phyloP scores from a whole-genome alignment of 2,113 vertebrate species.

The Cinclus cinclus region DNA sequence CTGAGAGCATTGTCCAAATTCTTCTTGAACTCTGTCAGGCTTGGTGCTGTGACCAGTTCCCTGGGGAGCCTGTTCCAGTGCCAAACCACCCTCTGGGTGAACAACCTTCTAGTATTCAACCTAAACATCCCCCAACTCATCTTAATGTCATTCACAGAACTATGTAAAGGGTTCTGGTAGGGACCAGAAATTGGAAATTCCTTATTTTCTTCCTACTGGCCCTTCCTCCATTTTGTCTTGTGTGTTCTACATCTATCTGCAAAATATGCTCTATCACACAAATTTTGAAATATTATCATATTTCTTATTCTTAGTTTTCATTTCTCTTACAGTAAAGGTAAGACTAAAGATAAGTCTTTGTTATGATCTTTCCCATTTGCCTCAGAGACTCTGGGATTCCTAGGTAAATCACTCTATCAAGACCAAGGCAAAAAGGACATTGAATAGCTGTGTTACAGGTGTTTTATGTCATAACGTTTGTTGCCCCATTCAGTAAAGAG shows the following conservation, averaged over 20 bases:
- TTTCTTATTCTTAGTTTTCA: neutral
- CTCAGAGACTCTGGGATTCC: neutral
- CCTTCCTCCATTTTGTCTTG: neutral
- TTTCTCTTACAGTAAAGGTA: neutral
- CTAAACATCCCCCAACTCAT: neutral
- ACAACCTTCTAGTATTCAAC: neutral
- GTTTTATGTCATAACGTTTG: neutral
- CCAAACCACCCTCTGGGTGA: neutral
- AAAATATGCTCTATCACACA: neutral
- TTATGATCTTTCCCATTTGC: neutral
- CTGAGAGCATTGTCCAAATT: neutral
- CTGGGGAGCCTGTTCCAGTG: neutral
- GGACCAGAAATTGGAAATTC: neutral
- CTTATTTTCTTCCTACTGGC: neutral
- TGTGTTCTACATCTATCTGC: neutral
- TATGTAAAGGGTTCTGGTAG: neutral
- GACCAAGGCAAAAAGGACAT: neutral
- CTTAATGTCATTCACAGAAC: neutral
- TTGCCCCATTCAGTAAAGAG: neutral
- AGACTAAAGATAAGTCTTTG: neutral
- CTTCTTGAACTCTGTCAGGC: neutral
- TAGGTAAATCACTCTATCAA: neutral
- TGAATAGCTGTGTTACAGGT: neutral
- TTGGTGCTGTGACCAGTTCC: neutral
- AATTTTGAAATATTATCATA: neutral